A percentile compares a stretch with the other conserved stretches of the same genome.
These are phyloP conservation scores for Phortica okadai DNA, from an alignment of 2,888 invertebrate genomes.

Conservation along the genomic window DNA sequence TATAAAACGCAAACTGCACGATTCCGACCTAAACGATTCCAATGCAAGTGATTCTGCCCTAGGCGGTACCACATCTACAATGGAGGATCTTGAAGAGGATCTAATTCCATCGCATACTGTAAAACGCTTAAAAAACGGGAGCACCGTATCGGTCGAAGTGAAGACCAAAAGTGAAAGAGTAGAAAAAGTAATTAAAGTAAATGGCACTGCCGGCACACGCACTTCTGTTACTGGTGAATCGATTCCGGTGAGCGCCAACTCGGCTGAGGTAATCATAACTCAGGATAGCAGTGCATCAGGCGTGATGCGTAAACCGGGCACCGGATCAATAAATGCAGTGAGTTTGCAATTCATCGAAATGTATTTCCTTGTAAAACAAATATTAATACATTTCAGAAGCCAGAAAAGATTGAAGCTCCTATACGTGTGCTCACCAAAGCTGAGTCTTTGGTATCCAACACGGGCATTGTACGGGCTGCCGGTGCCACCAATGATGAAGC, in stretches of 20 bases:
- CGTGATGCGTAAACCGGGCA: conserved; percentile 74
- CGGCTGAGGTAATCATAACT: conserved; percentile 75
- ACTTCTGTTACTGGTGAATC: conserved; percentile 47
- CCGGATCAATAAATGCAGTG: conserved; percentile 62
- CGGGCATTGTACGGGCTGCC: conserved; percentile 72
- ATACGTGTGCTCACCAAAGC: conserved; percentile 74
- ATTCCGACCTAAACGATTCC: conserved; percentile 78
- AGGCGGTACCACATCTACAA: conserved; percentile 49
- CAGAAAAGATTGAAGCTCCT: conserved; percentile 72
- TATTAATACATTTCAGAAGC: conserved; percentile 56
- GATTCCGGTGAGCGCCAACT: conserved; percentile 54
- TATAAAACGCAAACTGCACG: conserved; percentile 77
- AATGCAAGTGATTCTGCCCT: conserved; percentile 69
- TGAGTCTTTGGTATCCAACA: conserved; percentile 67
- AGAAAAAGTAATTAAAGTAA: conserved; percentile 67
- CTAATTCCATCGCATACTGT: conserved; percentile 78
- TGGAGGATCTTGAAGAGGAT: conserved; percentile 79
- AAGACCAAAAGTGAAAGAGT: conserved; percentile 69
- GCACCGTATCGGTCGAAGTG: conserved; percentile 67
- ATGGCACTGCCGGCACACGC: conserved; percentile 62
- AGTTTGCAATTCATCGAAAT: conserved; percentile 40
- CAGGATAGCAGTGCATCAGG: conserved; percentile 73
- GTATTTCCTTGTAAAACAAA: background rate
- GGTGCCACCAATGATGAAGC: conserved; percentile 32
- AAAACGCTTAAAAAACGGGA: conserved; percentile 77